Evolutionary conservation across 35 echinoderm and acorn worm genomes (phyloP), one percentile per base, ranked within the genome.

Genomic region (Antedon bifida): DNA sequence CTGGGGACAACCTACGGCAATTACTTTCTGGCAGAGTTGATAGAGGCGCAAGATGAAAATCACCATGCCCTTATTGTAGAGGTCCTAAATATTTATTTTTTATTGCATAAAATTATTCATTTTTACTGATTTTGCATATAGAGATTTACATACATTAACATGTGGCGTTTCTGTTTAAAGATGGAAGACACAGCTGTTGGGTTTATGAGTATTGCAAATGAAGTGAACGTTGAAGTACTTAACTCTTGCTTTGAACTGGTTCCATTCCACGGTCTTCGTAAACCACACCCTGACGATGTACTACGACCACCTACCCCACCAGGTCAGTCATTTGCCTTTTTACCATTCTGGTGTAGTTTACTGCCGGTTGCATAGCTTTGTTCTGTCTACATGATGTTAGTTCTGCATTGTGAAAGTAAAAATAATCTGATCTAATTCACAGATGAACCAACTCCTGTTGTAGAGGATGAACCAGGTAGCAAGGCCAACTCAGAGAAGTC

Each of bases 1-100:
- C 76, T 99, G 14, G 90, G 87, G 2, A 86, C 81, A 5, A 90
- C 90, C 30, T 99, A 99, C 82, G 95, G 95, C 36, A 79, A 88
- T 84, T 99, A 82, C 76, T 99, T 99, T 73, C 74, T 99, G 31
- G 95, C 95, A 26, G 95, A 99, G 75, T 82, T 99, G 82, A 99
- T 99, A 23, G 95, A 99, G 76, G 92, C 95, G 29, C 95, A 99
- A 82, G 81, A 99, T 86, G 91, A 92, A 38, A 83, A 88, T 33
- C 92, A 99, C 73, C 95, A 93, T 81, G 88, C 87, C 46, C 82
- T 99, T 30, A 90, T 99, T 73, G 90, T 92, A 29, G 95, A 99
- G 95, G 95, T 93, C 30, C 30, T 76, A 51, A 74, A 19, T 16
- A 28, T 34, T 5, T 23, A 4, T 29, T 76, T 4, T 29, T 76